Conservation (phyloP, 2,888 invertebrate genomes). For the Plusia festucae region DNA sequence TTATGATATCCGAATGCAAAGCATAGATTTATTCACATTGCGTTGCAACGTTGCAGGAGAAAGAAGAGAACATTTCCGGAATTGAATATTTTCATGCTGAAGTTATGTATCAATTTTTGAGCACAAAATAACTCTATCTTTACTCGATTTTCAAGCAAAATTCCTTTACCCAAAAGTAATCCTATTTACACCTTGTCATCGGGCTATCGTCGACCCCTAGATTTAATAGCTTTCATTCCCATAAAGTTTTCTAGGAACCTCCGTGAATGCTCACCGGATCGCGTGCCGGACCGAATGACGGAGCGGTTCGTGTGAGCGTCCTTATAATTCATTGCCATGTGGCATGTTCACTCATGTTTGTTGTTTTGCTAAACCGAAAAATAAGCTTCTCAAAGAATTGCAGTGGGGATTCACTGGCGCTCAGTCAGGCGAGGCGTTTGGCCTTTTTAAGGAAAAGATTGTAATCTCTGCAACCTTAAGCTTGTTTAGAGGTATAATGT, state of each 20-base stretch:
- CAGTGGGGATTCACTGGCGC: conserved; percentile 14
- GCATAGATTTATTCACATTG: not conserved
- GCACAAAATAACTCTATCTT: not conserved
- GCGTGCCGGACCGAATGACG: conserved; percentile 58
- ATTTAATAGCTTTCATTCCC: conserved; percentile 28
- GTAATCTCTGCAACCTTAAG: conserved; percentile 11
- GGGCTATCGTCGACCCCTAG: conserved; percentile 10
- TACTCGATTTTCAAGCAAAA: not conserved
- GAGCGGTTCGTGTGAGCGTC: conserved; percentile 54
- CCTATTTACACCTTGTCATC: conserved; percentile 7
- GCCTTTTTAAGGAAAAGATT: conserved; percentile 31
- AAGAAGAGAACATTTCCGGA: not conserved
- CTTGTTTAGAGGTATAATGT: not conserved
- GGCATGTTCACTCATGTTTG: conserved; percentile 57
- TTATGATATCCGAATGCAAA: not conserved
- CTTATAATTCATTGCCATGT: conserved; percentile 63
- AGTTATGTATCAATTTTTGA: not conserved
- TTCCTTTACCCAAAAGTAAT: conserved; percentile 3
- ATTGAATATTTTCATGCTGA: not conserved
- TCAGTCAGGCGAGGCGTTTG: conserved; percentile 10
- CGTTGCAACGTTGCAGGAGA: not conserved
- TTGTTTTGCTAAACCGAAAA: conserved; percentile 50
- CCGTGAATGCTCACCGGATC: conserved; percentile 39
- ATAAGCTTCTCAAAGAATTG: conserved; percentile 38
- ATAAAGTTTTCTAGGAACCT: conserved; percentile 44